Evolutionary conservation across 2,113 vertebrate species (phyloP).

Genomic region (Clarias macrocephalus): DNA sequence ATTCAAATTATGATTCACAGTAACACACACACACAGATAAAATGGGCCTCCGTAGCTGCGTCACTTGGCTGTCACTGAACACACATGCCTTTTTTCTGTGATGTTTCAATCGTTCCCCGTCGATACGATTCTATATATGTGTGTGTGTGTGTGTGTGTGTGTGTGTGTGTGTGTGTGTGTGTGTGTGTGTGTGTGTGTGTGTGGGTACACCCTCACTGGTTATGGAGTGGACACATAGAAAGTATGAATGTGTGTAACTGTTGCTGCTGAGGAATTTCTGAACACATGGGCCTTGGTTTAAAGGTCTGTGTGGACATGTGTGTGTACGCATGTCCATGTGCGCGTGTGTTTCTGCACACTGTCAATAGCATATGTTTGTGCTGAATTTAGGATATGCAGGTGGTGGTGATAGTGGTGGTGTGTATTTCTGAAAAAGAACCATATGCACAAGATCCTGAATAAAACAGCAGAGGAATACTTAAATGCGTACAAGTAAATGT

Average conservation of each 20-base stretch:
- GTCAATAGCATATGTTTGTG: conserved; percentile 25
- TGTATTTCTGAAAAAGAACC: conserved; percentile 5
- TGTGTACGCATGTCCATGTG: conserved; percentile 19
- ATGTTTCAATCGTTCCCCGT: background rate
- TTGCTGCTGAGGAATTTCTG: conserved; percentile 55
- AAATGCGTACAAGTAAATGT: background rate
- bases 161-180: too few relatives aligned
- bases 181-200: too few relatives aligned
- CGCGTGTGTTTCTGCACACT: conserved; percentile 20
- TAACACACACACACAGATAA: background rate
- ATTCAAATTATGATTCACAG: background rate
- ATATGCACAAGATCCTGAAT: background rate
- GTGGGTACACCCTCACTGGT: background rate
- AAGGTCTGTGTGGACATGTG: conserved; percentile 43
- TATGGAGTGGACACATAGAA: background rate
- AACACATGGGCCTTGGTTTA: conserved; percentile 54
- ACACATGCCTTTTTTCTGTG: background rate
- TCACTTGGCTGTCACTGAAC: background rate
- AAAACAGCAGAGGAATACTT: background rate
- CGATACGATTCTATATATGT: background rate
- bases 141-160: too few relatives aligned
- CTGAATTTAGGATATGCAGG: conserved; percentile 41
- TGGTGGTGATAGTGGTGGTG: conserved; percentile 10
- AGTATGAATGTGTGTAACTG: conserved; percentile 36
- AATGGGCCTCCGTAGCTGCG: background rate